Conservation (phyloP, 2,888 invertebrate species). For the Dastarcus helophoroides region DNA sequence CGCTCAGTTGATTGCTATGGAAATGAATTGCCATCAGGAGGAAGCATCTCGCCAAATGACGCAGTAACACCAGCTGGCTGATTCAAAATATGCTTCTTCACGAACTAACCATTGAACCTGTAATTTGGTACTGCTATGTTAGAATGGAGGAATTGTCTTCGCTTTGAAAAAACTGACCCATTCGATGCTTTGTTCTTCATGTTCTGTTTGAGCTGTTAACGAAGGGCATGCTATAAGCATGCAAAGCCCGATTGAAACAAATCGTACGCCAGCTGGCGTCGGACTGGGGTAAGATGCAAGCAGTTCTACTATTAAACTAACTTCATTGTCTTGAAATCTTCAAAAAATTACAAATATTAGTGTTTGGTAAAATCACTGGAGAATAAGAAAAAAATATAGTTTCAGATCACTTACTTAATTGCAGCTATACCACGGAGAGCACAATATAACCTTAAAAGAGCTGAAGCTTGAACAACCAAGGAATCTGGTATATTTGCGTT, state of each 20-base stretch:
- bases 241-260: slow-evolving; percentile 85
- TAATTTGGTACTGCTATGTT: neutral
- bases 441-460: slow-evolving; percentile 79
- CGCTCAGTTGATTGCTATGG: slow-evolving; percentile 86
- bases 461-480: slow-evolving; percentile 76
- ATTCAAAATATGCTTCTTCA: slow-evolving; percentile 82
- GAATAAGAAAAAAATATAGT: neutral
- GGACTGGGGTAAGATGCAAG: slow-evolving; percentile 81
- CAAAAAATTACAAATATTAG: no score
- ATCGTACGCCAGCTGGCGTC: slow-evolving; percentile 84
- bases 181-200: slow-evolving; percentile 79
- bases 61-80: slow-evolving; percentile 74
- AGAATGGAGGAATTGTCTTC: slow-evolving; percentile 1
- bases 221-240: slow-evolving; percentile 92
- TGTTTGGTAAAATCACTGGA: slow-evolving; percentile 3
- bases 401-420: slow-evolving; percentile 54
- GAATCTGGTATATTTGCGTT: slow-evolving; percentile 50
- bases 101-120: slow-evolving; percentile 76
- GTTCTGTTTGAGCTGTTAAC: slow-evolving; percentile 54
- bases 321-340: slow-evolving; percentile 86
- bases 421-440: slow-evolving; percentile 87
- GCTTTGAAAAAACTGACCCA: slow-evolving; percentile 46
- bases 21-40: slow-evolving; percentile 94
- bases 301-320: slow-evolving; percentile 67
- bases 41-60: slow-evolving; percentile 91